A percentile compares a stretch with the other conserved stretches of the same genome.
Evolutionary conservation across 2,113 vertebrate genomes (phyloP).

Genomic region (Tachysurus fulvidraco): DNA sequence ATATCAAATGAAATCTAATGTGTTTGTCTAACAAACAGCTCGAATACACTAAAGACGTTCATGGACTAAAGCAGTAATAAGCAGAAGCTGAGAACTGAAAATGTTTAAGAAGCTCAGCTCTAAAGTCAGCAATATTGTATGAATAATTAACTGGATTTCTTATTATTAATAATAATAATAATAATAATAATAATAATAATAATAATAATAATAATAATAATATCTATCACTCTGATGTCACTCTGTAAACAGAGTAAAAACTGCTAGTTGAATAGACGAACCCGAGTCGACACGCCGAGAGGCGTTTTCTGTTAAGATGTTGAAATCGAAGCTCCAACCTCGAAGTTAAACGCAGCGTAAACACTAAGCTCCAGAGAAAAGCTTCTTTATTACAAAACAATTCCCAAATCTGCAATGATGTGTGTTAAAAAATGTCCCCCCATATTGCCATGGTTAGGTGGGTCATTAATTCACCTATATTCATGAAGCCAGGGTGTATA

Average conservation of each 20-base stretch:
- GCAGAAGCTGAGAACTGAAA: neutral
- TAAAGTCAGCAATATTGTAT: neutral
- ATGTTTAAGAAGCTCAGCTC: neutral
- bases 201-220: neutral
- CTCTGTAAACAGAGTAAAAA: neutral
- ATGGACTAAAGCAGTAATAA: neutral
- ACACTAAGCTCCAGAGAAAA: neutral
- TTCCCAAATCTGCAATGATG: neutral
- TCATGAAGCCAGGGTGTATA: neutral
- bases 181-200: neutral
- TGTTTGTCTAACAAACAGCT: neutral
- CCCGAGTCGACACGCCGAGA: neutral
- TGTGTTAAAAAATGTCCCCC: neutral
- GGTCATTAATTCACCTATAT: neutral
- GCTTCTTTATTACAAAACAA: neutral
- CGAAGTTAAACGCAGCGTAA: neutral
- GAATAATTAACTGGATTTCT: neutral
- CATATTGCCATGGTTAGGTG: neutral
- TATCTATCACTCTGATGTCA: neutral
- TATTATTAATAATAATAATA: neutral
- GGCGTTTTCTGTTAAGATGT: neutral
- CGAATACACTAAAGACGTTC: neutral
- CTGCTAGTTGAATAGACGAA: neutral
- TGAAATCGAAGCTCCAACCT: neutral
- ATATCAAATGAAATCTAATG: neutral